Conservation (phyloP, 2,888 invertebrate species). For the Plagodis dolabraria region DNA sequence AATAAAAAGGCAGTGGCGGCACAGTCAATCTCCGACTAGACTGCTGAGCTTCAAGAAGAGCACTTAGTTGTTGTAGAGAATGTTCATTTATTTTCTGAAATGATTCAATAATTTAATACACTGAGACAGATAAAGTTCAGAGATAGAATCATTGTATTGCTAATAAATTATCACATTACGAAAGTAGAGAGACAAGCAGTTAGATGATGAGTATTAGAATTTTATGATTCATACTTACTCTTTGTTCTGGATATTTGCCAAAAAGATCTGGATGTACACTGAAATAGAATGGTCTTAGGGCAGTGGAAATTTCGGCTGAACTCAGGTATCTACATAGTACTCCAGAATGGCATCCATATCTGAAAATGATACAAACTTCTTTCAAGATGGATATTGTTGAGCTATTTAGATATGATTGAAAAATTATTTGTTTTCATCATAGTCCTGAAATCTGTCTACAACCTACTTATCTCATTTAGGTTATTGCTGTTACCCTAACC, state of each 20-base stretch:
- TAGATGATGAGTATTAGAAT: neutral
- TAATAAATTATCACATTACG: too few species aligned
- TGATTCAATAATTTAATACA: conserved; percentile 20
- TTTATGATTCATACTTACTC: conserved; percentile 81
- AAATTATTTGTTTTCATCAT: too few species aligned
- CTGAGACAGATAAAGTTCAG: neutral
- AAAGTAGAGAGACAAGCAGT: too few species aligned
- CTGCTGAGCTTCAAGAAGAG: conserved; percentile 92
- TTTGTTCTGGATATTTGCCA: conserved; percentile 95
- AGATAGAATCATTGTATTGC: neutral
- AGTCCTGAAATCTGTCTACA: too few species aligned
- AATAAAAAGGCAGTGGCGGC: conserved; percentile 90
- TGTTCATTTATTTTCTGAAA: conserved; percentile 94
- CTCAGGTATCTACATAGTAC: conserved; percentile 82
- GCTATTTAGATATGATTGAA: too few species aligned
- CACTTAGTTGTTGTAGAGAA: conserved; percentile 94
- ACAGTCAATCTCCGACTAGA: conserved; percentile 85
- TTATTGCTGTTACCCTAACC: too few species aligned
- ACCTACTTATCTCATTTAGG: too few species aligned
- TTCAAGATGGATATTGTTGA: too few species aligned
- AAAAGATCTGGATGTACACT: conserved; percentile 98
- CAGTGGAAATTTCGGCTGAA: conserved; percentile 94
- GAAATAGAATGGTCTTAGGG: conserved; percentile 96
- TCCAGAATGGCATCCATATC: conserved; percentile 53
- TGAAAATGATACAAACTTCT: conserved; percentile 27